Conservation (phyloP, 2,797 vertebrate species). For the Urophycis tenuis region DNA sequence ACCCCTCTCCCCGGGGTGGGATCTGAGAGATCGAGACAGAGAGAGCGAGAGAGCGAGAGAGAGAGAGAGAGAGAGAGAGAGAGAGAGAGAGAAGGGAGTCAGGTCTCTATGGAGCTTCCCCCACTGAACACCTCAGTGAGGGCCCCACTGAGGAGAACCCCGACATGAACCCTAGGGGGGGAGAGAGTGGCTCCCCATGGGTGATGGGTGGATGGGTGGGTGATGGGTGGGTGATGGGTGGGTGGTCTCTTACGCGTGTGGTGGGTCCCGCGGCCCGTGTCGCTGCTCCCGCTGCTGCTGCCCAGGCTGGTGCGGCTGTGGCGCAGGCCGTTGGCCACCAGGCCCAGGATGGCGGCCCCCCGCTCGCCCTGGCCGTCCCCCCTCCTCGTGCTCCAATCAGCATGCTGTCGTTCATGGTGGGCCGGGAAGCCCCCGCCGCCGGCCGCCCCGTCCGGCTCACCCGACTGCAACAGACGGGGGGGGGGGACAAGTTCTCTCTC, state of each 20-base stretch:
- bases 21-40: conserved; percentile 54
- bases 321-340: conserved; percentile 80
- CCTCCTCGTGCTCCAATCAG: conserved; percentile 58
- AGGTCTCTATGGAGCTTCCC: too few relatives aligned
- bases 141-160: too few relatives aligned
- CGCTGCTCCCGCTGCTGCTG: conserved; percentile 88
- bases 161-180: too few relatives aligned
- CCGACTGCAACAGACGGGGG: conserved; percentile 27
- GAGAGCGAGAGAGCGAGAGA: not conserved
- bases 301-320: conserved; percentile 90
- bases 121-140: too few relatives aligned
- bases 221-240: too few relatives aligned
- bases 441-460: too few relatives aligned
- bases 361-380: conserved; percentile 65
- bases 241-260: conserved; percentile 64
- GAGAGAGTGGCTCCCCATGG: too few relatives aligned
- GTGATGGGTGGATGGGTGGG: too few relatives aligned
- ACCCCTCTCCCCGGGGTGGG: conserved; percentile 68
- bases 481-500: too few relatives aligned
- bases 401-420: conserved; percentile 77
- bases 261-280: conserved; percentile 74
- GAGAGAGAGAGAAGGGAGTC: not conserved
- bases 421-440: conserved; percentile 74
- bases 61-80: not conserved
- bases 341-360: conserved; percentile 55